A percentile compares a stretch with the other conserved stretches of the same genome.
phyloP scores from a whole-genome alignment of 1,140 invertebrate species.

The Drosophila nannoptera region DNA sequence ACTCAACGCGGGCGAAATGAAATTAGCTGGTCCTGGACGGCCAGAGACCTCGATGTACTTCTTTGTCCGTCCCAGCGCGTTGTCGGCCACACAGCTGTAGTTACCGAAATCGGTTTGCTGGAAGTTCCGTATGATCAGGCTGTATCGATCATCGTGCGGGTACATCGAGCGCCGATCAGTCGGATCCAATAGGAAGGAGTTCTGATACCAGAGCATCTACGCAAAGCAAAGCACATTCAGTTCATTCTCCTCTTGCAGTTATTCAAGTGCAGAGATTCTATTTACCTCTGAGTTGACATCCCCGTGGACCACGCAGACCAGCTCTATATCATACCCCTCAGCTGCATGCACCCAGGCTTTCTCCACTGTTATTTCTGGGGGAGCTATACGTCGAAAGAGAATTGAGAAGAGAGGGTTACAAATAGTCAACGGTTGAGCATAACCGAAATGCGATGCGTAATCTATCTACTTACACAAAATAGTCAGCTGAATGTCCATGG shows the following conservation, averaged over 20 bases:
- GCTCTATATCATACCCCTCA: slow-evolving; percentile 80
- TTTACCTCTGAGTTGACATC: slow-evolving; percentile 80
- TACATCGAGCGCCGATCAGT: slow-evolving; percentile 82
- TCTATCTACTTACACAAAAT: slow-evolving; percentile 81
- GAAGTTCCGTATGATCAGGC: slow-evolving; percentile 81
- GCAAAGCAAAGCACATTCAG: slow-evolving; percentile 2
- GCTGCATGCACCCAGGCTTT: slow-evolving; percentile 80
- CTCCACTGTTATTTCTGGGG: slow-evolving; percentile 80
- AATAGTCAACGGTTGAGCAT: background rate
- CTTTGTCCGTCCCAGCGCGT: slow-evolving; percentile 79
- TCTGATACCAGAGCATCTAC: slow-evolving; percentile 82
- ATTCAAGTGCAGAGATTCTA: background rate
- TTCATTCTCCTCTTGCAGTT: background rate
- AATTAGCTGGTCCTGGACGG: slow-evolving; percentile 80
- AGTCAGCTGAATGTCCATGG: slow-evolving; percentile 81
- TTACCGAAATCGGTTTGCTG: slow-evolving; percentile 82
- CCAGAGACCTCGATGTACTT: slow-evolving; percentile 81
- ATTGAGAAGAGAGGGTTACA: background rate
- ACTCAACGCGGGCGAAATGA: slow-evolving; percentile 79
- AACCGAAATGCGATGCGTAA: background rate
- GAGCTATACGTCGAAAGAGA: slow-evolving; percentile 61
- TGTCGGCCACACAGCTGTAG: slow-evolving; percentile 81
- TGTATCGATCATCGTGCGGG: slow-evolving; percentile 80
- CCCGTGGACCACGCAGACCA: slow-evolving; percentile 80
- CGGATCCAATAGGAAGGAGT: slow-evolving; percentile 81